These are phyloP conservation scores for Hippolais icterina DNA, from an alignment of 2,113 vertebrate genomes.

Conservation along the genomic window DNA sequence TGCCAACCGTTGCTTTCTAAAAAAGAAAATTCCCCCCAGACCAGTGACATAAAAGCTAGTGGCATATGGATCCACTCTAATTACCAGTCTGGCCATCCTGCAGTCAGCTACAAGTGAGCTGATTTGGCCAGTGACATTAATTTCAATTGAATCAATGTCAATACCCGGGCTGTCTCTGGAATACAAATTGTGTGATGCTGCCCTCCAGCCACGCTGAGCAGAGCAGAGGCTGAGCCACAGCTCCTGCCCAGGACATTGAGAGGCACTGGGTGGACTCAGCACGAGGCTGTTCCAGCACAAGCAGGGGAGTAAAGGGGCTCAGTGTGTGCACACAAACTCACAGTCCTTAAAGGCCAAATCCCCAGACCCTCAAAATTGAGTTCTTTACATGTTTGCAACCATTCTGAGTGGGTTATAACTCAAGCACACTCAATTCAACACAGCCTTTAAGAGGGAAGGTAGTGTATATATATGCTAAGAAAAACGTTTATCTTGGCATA, in stretches of 20 bases:
- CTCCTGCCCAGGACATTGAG: neutral
- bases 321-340: neutral
- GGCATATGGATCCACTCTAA: conserved; percentile 41
- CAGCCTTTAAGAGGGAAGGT: neutral
- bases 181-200: neutral
- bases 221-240: neutral
- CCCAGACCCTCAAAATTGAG: neutral
- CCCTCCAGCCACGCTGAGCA: neutral
- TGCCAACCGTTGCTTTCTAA: neutral
- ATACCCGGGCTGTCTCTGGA: neutral
- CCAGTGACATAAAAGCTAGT: neutral
- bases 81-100: conserved; percentile 11
- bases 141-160: conserved; percentile 25
- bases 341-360: neutral
- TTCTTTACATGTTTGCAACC: neutral
- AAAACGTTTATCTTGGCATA: neutral
- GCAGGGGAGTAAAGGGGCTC: neutral
- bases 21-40: neutral
- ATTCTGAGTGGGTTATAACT: neutral
- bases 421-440: neutral
- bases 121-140: conserved; percentile 12
- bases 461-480: neutral
- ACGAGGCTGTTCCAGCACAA: no score
- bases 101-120: conserved; percentile 3
- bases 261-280: neutral